Conservation (phyloP, 2,797 vertebrate species). For the Heteromormyrus szaboi region DNA sequence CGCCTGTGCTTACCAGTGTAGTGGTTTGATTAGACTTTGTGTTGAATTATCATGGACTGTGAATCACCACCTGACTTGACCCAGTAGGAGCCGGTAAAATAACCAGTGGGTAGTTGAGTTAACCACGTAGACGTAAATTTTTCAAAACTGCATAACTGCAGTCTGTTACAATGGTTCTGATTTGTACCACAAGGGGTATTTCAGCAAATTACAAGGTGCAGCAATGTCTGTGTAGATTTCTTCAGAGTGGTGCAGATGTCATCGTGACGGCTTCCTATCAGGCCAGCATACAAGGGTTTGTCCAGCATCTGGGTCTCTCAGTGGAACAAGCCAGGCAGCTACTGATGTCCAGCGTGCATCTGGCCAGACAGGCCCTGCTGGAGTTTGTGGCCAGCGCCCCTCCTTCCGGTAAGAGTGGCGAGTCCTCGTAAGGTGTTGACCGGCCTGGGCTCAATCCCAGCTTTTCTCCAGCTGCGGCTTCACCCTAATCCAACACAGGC, state of each 20-base stretch:
- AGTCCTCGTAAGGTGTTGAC: not conserved
- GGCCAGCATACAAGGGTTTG: conserved; percentile 66
- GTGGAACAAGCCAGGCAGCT: conserved; percentile 54
- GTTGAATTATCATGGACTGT: not conserved
- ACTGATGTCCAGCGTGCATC: conserved; percentile 59
- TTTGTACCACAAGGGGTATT: not conserved
- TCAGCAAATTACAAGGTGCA: not conserved
- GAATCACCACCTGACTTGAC: not conserved
- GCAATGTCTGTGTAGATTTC: conserved; percentile 52
- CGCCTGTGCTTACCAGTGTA: not conserved
- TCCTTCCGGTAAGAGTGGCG: conserved; percentile 39
- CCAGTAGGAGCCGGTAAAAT: not conserved
- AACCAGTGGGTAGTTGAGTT: not conserved
- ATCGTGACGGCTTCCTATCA: conserved; percentile 71
- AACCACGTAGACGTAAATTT: not conserved
- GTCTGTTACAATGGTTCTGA: not conserved
- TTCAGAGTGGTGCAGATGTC: conserved; percentile 66
- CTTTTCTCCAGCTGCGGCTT: not conserved
- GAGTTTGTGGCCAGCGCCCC: conserved; percentile 41
- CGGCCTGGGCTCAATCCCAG: not conserved
- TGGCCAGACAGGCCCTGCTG: conserved; percentile 57
- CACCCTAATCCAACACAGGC: not conserved
- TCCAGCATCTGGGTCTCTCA: conserved; percentile 51
- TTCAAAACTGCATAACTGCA: not conserved
- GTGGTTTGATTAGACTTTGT: not conserved